Evolutionary conservation across 2,113 vertebrate genomes (phyloP), one percentile per base, ranked within the genome.

Genomic region (Seriola dumerili): DNA sequence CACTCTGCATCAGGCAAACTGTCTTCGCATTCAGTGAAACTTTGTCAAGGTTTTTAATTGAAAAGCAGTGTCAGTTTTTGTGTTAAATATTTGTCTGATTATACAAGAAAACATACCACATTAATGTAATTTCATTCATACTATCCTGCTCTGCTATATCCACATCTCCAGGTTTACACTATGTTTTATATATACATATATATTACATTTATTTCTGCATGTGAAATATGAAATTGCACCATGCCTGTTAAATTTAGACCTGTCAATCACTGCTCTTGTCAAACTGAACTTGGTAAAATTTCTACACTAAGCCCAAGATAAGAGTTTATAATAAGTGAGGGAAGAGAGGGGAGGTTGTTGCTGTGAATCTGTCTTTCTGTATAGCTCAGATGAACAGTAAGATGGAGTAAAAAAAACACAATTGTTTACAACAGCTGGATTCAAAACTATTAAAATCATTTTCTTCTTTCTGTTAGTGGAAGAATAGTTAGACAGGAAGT

Each of bases 21-120:
- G 0, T 57, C 64, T 44, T 7, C 63, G 13, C 12, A 52, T 40
- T 64, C n/a, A 62, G 11, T 29, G 19, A 7, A n/a, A 58, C 19
- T 55, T 44, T 62, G 32, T 17, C 8, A 44, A 67, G 55, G 32
- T 50, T 58, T 46, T 54, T 38, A 11, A 32, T 3, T 62, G 1
- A 70, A 10, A 21, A 70, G 13, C 13, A 23, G 25, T 1, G 5
- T 66, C 69, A 34, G 5, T 16, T 72, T 80, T 36, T 59, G 36
- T 42, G 23, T 29, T 58, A 9, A n/a, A 11, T 48, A 40, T 76
- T 19, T 66, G 23, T 36, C 29, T 61, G 1, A 54, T 42, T 2
- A 48, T 14, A n/a, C 29, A 79, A 55, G 16, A 80, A 74, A 78
- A 65, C 42, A 78, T 9, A 76, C 55, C 40, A 74, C 19, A 73